phyloP scores from a whole-genome alignment of 1,140 invertebrate species.

The Tribolium madens region DNA sequence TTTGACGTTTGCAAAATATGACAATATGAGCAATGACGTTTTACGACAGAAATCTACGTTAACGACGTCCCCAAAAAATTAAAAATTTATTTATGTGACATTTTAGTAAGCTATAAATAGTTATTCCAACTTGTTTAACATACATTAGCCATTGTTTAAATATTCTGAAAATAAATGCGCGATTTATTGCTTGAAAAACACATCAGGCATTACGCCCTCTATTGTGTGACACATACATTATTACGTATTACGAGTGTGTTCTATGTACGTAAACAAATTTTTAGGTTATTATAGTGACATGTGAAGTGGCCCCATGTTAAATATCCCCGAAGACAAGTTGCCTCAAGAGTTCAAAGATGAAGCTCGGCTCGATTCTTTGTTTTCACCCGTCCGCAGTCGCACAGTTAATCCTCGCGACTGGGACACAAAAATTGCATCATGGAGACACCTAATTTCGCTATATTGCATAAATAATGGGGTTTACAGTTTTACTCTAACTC shows the following conservation, averaged over 20 bases:
- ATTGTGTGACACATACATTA: not conserved
- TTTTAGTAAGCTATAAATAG: not conserved
- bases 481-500: constrained; percentile 61
- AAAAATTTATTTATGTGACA: not conserved
- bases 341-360: constrained; percentile 67
- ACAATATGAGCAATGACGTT: too few species aligned
- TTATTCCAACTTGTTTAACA: not conserved
- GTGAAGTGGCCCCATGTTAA: constrained; percentile 48
- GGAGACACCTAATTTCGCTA: constrained; percentile 65
- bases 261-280: constrained; percentile 15
- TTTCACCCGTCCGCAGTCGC: constrained; percentile 65
- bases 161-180: not conserved
- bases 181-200: not conserved
- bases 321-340: constrained; percentile 59
- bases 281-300: not conserved
- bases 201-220: not conserved
- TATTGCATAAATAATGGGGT: constrained; percentile 64
- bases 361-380: constrained; percentile 67
- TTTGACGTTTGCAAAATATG: constrained; percentile 16
- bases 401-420: constrained; percentile 68
- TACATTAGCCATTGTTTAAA: not conserved
- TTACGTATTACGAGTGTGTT: too few species aligned
- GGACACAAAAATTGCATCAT: constrained; percentile 68
- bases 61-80: not conserved
- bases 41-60: not conserved